Base-by-base conservation (phyloP, 2,113 vertebrate species). In the Strix uralensis region DNA sequence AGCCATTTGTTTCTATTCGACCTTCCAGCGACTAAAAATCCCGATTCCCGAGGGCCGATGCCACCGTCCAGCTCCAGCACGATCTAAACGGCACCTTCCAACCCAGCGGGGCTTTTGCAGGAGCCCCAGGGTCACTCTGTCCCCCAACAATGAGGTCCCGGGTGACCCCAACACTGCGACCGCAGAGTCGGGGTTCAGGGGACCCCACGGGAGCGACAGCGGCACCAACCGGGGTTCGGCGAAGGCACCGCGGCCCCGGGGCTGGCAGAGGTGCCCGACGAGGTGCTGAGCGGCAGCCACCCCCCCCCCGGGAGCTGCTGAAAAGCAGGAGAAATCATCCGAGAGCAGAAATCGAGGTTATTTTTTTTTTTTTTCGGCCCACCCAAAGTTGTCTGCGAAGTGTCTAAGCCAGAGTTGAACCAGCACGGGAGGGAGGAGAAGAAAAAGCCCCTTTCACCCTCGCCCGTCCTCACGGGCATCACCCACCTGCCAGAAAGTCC, bases 301-400 rank as follows among this genome's bases (percentile, higher is more conserved):
- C 29, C 54, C 34, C 34, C 36, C 13, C 34, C 34, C 13, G 9
- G 49, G 47, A 77, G 52, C 80, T 70, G 38, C 38, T 5, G 73
- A 8, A 29, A 42, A 66, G 30, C 25, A 11, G 34, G 19, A 65
- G 29, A n/a, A 57, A 40, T 7, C 36, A 4, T 4, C 58, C 6
- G 6, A 15, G 61, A 47, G 63, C 40, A 30, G 20, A 63, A 86
- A 69, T 8, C 10, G 5, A 3, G 4, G 2, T 9, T 22, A 4
- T 34, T 58, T 17, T 42, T 23, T 6, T 1, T 72, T 57, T 26
- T 19, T 19, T 19, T 9, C n/a, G 1, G 13, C 77, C 59, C 44
- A 29, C 10, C 38, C 29, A 7, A 40, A 89, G 4, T 10, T 0
- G 0, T 2, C 23, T 1, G 0, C 19, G 1, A n/a, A 34, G 47